Evolutionary conservation across 2,113 vertebrate genomes (phyloP).

Genomic region (Ceratotherium simum): DNA sequence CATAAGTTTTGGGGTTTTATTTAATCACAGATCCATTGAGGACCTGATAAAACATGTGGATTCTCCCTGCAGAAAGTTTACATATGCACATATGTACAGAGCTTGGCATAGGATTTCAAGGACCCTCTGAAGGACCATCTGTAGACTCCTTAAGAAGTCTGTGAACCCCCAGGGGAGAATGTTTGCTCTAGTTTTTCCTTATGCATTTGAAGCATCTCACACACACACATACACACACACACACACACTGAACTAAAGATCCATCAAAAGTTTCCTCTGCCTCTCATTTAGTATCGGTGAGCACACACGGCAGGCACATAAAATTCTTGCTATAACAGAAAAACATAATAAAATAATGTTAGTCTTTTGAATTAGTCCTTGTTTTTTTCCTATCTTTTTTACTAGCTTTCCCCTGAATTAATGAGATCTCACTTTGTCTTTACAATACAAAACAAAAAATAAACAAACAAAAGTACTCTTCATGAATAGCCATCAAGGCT

Average conservation of each 20-base stretch:
- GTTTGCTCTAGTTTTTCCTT: background rate
- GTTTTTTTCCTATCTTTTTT: background rate
- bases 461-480: background rate
- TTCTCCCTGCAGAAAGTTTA: background rate
- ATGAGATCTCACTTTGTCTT: constrained; percentile 9
- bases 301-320: fast-evolving
- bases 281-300: background rate
- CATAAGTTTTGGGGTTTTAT: background rate
- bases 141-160: background rate
- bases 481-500: background rate
- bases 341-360: background rate
- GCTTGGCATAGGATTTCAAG: background rate
- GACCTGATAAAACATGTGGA: background rate
- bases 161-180: background rate
- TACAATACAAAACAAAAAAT: background rate
- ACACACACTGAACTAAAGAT: background rate
- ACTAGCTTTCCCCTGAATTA: background rate
- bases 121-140: background rate
- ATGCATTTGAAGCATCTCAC: no score
- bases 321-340: background rate
- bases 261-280: background rate
- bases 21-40: background rate
- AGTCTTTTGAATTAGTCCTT: background rate
- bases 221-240: background rate
- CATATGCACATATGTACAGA: background rate